Base-by-base conservation (phyloP, 2,797 vertebrate species). In the Adelosebastes latens region DNA sequence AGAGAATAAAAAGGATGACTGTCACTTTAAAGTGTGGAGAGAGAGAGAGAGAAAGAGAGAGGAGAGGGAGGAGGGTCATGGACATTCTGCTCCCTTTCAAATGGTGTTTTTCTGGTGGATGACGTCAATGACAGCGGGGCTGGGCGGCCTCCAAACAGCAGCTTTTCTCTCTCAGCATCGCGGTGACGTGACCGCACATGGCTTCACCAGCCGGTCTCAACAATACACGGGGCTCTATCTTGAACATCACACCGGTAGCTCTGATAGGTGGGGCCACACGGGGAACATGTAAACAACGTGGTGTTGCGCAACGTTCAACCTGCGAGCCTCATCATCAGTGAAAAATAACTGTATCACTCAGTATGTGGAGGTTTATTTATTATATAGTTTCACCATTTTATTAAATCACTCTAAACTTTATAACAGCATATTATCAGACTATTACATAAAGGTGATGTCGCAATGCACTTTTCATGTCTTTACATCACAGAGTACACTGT, bases 261-360 rank as follows among this genome's bases (percentile, higher is more conserved):
- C 8, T 29, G 83, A 91, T 89, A 93, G 95, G 95, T 92, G 95
- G 94, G 94, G 95, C 94, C 91, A 89, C 72, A 42, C 39, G 13
- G 89, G 68, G 81, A 81, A 79, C 94, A 91, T 92, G 95, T 95
- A 94, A 96, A 96, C 95, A 96, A 94, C 88, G 68, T 74, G 62
- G 67, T 36, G 92, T 95, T 95, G 94, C 94, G 94, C 94, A 96
- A 93, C 93, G 80, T 46, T 61, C 27, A 67, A 24, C 46, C 65
- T 20, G 78, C 49, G 18, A 46, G 42, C 18, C 42, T 46, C 42
- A 46, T 46, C 42, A 46, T 46, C 36, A 14, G 22, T 1, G 49
- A 10, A 36, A 68, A 20, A 49, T 0, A 60, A 29, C 52, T 9
- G 7, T 7, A n/a, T 32, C 22, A 24, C 55, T 46, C 55, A 63